These are phyloP conservation scores for Machimus atricapillus DNA, from an alignment of 2,888 invertebrate species.

Conservation along the genomic window DNA sequence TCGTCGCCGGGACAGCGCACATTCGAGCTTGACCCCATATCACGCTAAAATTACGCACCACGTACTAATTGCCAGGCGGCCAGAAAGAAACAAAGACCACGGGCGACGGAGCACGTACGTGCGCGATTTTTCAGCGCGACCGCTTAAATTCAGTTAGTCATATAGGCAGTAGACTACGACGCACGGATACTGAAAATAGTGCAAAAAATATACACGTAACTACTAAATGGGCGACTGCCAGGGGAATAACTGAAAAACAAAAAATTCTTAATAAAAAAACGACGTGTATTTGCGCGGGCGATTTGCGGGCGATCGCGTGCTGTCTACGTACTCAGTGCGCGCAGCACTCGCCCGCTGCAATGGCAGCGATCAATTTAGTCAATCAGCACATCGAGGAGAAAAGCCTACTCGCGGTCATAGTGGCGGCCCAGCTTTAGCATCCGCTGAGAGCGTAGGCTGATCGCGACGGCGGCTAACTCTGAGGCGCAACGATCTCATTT, in stretches of 20 bases:
- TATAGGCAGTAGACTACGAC: background rate
- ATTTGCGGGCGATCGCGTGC: conserved; percentile 42
- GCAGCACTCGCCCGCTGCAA: background rate
- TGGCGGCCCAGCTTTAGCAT: background rate
- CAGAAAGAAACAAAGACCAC: background rate
- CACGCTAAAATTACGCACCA: conserved; percentile 16
- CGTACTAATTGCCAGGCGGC: background rate
- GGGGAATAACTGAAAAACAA: background rate
- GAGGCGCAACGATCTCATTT: conserved; percentile 25
- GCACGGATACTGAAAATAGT: background rate
- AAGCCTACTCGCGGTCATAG: background rate
- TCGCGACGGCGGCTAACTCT: background rate
- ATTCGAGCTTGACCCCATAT: conserved; percentile 32
- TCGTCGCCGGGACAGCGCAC: background rate
- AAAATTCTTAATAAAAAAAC: background rate
- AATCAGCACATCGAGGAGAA: background rate
- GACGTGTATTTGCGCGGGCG: conserved; percentile 12
- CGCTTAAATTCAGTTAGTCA: conserved; percentile 1
- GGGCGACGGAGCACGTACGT: background rate
- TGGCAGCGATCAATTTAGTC: conserved; percentile 12
- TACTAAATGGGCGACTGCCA: background rate
- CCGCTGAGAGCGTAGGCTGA: background rate
- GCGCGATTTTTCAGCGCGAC: background rate
- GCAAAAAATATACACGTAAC: background rate
- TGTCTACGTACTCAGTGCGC: conserved; percentile 5